These are phyloP conservation scores for Microcebus ravelobensis DNA, from an alignment of 2,113 vertebrate species.

Conservation along the genomic window DNA sequence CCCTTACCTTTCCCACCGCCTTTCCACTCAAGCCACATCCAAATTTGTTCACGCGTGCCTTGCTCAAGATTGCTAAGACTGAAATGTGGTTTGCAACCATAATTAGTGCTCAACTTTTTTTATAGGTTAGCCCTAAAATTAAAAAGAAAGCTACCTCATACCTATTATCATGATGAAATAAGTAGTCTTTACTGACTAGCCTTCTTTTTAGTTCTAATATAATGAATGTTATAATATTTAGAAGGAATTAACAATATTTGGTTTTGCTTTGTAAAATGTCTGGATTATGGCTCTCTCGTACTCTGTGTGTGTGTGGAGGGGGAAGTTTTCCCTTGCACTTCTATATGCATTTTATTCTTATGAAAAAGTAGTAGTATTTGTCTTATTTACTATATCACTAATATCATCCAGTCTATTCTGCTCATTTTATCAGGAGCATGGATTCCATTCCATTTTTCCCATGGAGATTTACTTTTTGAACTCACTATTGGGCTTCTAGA, in stretches of 20 bases:
- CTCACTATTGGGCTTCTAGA: background rate
- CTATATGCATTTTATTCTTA: background rate
- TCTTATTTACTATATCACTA: background rate
- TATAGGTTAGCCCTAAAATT: background rate
- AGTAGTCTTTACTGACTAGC: background rate
- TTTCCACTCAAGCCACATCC: background rate
- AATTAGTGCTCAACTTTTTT: background rate
- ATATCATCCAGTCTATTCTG: background rate
- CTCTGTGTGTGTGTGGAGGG: background rate
- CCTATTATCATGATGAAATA: no score
- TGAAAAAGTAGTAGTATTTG: background rate
- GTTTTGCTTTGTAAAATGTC: background rate
- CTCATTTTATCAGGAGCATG: background rate
- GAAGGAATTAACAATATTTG: background rate
- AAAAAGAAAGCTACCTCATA: background rate
- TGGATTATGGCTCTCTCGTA: background rate
- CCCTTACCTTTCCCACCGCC: background rate
- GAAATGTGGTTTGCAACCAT: background rate
- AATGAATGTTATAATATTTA: background rate
- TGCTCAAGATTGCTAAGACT: background rate
- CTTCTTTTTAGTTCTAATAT: background rate
- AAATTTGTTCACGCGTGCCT: no score
- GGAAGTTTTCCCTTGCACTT: no score
- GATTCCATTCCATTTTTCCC: background rate
- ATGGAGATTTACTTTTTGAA: background rate